A percentile compares a stretch with the other conserved stretches of the same genome.
Evolutionary conservation across 2,113 vertebrate species (phyloP).

Genomic region (Vulpes lagopus): DNA sequence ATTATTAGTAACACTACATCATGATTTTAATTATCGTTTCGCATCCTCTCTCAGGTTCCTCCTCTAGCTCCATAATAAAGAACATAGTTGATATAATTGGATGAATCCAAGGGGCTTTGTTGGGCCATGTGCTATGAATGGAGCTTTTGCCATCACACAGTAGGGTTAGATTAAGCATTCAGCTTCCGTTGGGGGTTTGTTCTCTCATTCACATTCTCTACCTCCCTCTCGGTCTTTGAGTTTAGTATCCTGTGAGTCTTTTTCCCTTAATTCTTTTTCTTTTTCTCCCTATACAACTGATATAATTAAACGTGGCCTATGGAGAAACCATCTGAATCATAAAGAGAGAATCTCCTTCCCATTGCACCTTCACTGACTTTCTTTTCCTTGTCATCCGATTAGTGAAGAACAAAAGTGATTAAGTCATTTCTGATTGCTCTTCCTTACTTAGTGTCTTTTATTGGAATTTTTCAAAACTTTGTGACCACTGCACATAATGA

Average conservation of each 20-base stretch:
- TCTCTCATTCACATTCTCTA: neutral
- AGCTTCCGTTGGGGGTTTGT: neutral
- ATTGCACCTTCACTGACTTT: neutral
- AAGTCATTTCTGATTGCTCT: neutral
- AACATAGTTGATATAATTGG: neutral
- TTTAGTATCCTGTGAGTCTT: neutral
- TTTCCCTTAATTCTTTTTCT: neutral
- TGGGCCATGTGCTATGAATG: neutral
- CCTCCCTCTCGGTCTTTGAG: neutral
- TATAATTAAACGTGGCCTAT: neutral
- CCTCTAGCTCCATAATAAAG: neutral
- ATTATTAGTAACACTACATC: neutral
- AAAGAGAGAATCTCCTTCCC: neutral
- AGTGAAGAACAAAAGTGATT: constrained; percentile 5
- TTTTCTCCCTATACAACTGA: neutral
- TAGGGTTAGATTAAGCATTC: neutral
- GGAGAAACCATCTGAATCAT: neutral
- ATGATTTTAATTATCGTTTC: neutral
- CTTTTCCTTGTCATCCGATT: neutral
- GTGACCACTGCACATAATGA: neutral
- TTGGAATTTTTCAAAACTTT: neutral
- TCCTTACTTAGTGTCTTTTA: neutral
- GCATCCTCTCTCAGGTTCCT: neutral
- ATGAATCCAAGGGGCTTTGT: neutral
- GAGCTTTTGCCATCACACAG: neutral